A percentile compares a stretch with the other conserved stretches of the same genome.
phyloP scores from a whole-genome alignment of 2,888 invertebrate species.

The Argyresthia albistria region DNA sequence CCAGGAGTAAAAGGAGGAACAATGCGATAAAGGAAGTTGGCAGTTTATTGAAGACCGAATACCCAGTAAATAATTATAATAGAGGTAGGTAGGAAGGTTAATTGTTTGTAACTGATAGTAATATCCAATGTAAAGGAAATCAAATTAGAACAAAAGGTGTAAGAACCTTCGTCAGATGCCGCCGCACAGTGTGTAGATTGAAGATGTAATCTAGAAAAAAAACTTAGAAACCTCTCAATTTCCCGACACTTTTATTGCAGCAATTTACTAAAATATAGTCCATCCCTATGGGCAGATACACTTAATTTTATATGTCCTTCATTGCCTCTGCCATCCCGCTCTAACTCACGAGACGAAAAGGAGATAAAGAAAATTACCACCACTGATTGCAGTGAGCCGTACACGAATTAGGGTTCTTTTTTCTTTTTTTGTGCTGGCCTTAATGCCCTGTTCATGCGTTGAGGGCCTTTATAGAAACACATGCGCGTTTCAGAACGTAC shows the following conservation, averaged over 20 bases:
- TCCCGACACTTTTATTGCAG: conserved; percentile 57
- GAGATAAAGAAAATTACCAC: conserved; percentile 52
- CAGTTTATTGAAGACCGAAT: no score
- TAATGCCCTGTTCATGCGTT: conserved; percentile 66
- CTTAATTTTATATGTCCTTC: conserved; percentile 57
- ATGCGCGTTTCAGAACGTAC: conserved; percentile 57
- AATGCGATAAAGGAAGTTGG: no score
- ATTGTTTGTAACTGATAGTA: background rate
- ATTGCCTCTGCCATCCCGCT: conserved; percentile 35
- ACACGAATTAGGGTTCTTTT: conserved; percentile 63
- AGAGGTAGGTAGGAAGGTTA: no score
- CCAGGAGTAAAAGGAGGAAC: no score
- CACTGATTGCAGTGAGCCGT: conserved; percentile 66
- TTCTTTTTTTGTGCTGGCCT: conserved; percentile 34
- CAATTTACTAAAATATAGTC: conserved; percentile 60
- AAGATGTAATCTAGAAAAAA: background rate
- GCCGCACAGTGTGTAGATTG: no score
- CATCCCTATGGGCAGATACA: conserved; percentile 53
- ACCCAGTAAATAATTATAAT: no score
- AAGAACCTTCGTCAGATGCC: no score
- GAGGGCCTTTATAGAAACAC: conserved; percentile 65
- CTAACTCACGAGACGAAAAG: conserved; percentile 16
- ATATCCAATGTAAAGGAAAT: no score
- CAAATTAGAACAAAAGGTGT: no score
- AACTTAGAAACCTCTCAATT: conserved; percentile 47